A percentile compares a stretch with the other conserved stretches of the same genome.
Evolutionary conservation across 2,888 invertebrate genomes (phyloP).

Genomic region (Zhengitettix transpicula): DNA sequence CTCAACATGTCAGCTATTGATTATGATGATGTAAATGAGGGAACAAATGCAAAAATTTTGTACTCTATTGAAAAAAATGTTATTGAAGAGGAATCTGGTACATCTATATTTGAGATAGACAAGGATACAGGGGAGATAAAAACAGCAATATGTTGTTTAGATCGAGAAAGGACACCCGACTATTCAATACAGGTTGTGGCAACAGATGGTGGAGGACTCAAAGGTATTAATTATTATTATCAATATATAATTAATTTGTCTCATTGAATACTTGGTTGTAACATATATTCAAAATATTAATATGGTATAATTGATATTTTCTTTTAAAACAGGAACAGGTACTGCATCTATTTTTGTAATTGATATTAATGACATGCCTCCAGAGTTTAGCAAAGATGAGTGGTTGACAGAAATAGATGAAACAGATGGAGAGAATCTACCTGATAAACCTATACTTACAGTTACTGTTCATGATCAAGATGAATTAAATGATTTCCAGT

Average conservation of each 20-base stretch:
- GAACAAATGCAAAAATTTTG: conserved; percentile 36
- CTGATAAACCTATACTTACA: conserved; percentile 28
- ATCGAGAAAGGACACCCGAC: conserved; percentile 31
- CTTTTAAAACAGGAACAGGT: conserved; percentile 26
- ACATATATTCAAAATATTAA: no score
- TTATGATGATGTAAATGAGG: conserved; percentile 36
- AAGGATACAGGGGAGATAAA: conserved; percentile 33
- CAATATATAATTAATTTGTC: no score
- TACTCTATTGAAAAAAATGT: conserved; percentile 36
- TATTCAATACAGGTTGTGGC: conserved; percentile 33
- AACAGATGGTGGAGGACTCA: conserved; percentile 30
- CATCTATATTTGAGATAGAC: conserved; percentile 35
- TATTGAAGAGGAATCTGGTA: conserved; percentile 34
- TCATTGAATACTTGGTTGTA: no score
- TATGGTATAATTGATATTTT: no score
- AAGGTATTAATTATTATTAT: conserved; percentile 18
- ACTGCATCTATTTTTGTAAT: conserved; percentile 33
- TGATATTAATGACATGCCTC: conserved; percentile 42
- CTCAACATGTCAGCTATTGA: conserved; percentile 39
- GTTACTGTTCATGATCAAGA: conserved; percentile 32
- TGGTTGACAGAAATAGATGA: conserved; percentile 32
- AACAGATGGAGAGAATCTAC: conserved; percentile 28
- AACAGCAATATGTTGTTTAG: conserved; percentile 30
- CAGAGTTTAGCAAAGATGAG: conserved; percentile 32
- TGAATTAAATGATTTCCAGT: conserved; percentile 30